Evolutionary conservation across 2,113 vertebrate species (phyloP).

Genomic region (Ascaphus truei): DNA sequence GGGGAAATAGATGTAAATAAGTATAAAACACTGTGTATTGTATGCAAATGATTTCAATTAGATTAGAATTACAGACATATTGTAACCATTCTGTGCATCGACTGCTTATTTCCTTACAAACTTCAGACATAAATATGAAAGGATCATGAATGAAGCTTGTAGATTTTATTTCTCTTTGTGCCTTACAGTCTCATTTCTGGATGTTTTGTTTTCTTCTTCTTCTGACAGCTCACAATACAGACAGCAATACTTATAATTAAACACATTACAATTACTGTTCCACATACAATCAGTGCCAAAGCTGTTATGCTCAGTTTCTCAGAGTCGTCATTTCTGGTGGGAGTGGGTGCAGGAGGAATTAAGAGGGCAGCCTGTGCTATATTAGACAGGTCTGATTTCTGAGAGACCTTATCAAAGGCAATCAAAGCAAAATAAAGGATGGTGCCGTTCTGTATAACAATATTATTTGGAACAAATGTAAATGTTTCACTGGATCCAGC

Average conservation of each 20-base stretch:
- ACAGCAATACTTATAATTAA: conserved; percentile 10
- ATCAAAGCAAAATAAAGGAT: conserved; percentile 47
- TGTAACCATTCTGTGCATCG: too few species aligned
- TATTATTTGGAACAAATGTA: conserved; percentile 42
- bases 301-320: not conserved
- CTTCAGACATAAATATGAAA: too few species aligned
- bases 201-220: not conserved
- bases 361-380: conserved; percentile 42
- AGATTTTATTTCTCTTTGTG: too few species aligned
- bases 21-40: too few species aligned
- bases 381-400: conserved; percentile 51
- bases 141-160: too few species aligned
- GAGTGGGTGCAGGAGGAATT: conserved; percentile 1
- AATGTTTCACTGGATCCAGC: conserved; percentile 45
- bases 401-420: conserved; percentile 24
- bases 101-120: too few species aligned
- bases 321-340: not conserved
- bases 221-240: not conserved
- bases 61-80: too few species aligned
- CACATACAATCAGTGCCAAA: not conserved
- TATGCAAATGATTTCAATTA: too few species aligned
- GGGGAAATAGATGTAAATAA: too few species aligned
- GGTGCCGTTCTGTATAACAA: conserved; percentile 40
- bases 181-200: not conserved
- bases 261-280: not conserved